Percentiles rank a stretch among this genome's conserved stretches.
Conservation (phyloP, 2,888 invertebrate genomes). For the Troides helena region DNA sequence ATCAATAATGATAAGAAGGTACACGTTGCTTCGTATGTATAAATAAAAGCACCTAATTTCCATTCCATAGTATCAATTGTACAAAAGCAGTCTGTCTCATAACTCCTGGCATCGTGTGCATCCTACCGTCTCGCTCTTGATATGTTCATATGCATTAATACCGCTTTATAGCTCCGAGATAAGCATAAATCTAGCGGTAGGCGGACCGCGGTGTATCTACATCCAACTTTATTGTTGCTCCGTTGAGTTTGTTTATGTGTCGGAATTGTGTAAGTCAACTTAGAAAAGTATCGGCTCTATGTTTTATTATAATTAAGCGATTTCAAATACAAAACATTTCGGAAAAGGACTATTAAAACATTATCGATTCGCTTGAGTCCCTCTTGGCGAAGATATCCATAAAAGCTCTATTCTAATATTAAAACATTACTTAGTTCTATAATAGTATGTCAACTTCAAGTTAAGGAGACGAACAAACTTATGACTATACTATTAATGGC, state of each 20-base stretch:
- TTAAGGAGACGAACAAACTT: too few species aligned
- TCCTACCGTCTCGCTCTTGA: conserved; percentile 52
- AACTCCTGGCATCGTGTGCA: conserved; percentile 10
- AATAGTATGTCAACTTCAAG: too few species aligned
- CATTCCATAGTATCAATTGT: conserved; percentile 18
- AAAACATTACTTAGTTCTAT: too few species aligned
- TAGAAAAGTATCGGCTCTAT: conserved; percentile 6
- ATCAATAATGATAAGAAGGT: conserved; percentile 24
- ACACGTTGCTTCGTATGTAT: conserved; percentile 18
- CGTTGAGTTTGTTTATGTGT: conserved; percentile 59
- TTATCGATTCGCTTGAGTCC: too few species aligned
- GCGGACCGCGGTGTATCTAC: conserved; percentile 58
- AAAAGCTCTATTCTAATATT: too few species aligned
- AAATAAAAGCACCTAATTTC: conserved; percentile 24
- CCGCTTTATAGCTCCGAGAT: conserved; percentile 66
- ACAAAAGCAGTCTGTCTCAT: conserved; percentile 17
- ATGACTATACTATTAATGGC: too few species aligned
- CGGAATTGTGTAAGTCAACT: conserved; percentile 38
- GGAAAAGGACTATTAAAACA: too few species aligned
- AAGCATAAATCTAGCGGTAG: conserved; percentile 66
- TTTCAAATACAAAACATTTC: not conserved
- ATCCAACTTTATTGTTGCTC: conserved; percentile 63
- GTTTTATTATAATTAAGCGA: conserved; percentile 9
- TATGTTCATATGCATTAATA: conserved; percentile 75
- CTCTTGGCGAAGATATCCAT: too few species aligned